phyloP scores from a whole-genome alignment of 2,888 invertebrate species.

The Syritta pipiens region DNA sequence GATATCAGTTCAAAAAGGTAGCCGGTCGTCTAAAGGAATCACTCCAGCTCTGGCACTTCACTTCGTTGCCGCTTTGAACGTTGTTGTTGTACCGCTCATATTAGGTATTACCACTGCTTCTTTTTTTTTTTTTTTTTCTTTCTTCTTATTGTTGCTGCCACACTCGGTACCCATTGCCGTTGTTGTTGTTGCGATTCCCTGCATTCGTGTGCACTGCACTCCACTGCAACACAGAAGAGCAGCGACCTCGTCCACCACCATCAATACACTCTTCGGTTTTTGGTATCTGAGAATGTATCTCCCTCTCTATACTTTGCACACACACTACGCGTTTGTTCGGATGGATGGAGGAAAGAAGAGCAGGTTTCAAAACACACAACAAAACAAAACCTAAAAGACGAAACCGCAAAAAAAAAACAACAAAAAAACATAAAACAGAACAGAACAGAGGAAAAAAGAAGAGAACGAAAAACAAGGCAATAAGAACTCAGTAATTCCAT shows the following conservation, averaged over 20 bases:
- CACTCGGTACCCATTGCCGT: constrained; percentile 10
- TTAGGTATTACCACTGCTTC: constrained; percentile 56
- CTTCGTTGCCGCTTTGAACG: constrained; percentile 67
- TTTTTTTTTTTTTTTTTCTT: constrained; percentile 21
- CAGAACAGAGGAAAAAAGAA: not conserved
- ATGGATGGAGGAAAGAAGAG: constrained; percentile 31
- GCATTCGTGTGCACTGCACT: constrained; percentile 29
- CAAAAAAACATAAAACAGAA: not conserved
- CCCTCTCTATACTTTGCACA: constrained; percentile 31
- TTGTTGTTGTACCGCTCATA: constrained; percentile 60
- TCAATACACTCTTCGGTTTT: not conserved
- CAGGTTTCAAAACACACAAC: not conserved
- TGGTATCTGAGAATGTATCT: constrained; percentile 36
- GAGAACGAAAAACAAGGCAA: constrained; percentile 6
- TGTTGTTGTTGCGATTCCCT: constrained; percentile 24
- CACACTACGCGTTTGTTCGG: constrained; percentile 3
- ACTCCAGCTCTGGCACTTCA: constrained; percentile 64
- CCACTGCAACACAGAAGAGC: constrained; percentile 18
- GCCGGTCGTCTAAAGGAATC: constrained; percentile 65
- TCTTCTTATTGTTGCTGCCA: constrained; percentile 24
- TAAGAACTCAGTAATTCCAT: constrained; percentile 59
- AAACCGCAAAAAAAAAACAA: constrained; percentile 18
- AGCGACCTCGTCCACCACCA: constrained; percentile 39
- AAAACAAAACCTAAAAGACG: not conserved
- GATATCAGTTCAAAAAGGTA: constrained; percentile 62